Base-by-base conservation (phyloP, 2,888 invertebrate species). In the Drosophila suboccidentalis region DNA sequence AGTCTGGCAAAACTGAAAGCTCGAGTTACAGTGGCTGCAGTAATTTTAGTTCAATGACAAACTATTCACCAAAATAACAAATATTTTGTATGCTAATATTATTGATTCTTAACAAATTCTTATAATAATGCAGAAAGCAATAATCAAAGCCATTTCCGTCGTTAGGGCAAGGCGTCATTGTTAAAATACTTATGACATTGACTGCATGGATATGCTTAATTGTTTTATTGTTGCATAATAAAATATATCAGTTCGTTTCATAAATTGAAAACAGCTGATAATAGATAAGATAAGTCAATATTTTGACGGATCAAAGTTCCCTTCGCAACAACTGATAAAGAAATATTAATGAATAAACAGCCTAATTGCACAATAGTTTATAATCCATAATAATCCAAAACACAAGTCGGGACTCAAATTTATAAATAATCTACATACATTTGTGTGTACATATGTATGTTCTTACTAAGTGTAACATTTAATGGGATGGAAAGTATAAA, bases 271-370 rank as follows among this genome's bases (percentile, higher is more conserved):
- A 53, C 32, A 54, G 51, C 34, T 55, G 38, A 59, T 65, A 19
- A 34, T 41, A 29, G 74, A 74, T 73, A 74, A 74, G 73, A 74
- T 68, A 73, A 26, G 41, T 38, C 1, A 9, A 19, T 19, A 17
- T 41, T 44, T 15, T 44, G 34, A 10, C 17, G 8, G 69, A 60
- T 43, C 59, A 64, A 74, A 58, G 74, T 74, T 64, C 69, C 36
- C 11, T 10, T 6, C 4, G 10, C 15, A 63, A 15, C 39, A 59
- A 22, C 13, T 64, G 32, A 41, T 62, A 49, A 36, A 38, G 17
- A 41, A 9, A 11, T 9, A 32, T 55, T 10, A n/a, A 13, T 55
- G 9, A 36, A 57, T 22, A 34, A 44, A 36, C 22, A 57, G 32
- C 10, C 36, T 55, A 68, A 10, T 63, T 43, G 8, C 15, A 15